Evolutionary conservation across 2,888 invertebrate genomes (phyloP).

Genomic region (Drosophila prolongata): DNA sequence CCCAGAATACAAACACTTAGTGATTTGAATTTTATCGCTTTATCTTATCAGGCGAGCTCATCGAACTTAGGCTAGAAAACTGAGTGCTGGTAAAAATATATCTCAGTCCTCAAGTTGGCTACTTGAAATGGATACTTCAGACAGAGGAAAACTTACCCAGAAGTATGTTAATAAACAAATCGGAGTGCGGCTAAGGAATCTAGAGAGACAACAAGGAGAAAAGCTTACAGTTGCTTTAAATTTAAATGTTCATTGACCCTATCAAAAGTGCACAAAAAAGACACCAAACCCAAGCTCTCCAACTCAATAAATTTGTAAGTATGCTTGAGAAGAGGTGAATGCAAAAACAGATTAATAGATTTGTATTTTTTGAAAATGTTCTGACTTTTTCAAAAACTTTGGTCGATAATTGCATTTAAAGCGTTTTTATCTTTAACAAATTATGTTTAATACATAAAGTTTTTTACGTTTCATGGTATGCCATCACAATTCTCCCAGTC

Average conservation of each 20-base stretch:
- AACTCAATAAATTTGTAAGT: conserved; percentile 1
- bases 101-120: background rate
- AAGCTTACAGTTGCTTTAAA: conserved; percentile 65
- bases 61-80: background rate
- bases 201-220: conserved; percentile 17
- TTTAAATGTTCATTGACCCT: too few species aligned
- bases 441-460: too few species aligned
- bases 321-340: background rate
- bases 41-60: conserved; percentile 1
- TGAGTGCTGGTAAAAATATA: conserved; percentile 1
- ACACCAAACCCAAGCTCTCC: conserved; percentile 26
- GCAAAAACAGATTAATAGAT: too few species aligned
- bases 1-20: background rate
- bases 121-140: conserved; percentile 45
- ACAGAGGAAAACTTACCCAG: conserved; percentile 27
- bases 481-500: too few species aligned
- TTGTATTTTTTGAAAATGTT: too few species aligned
- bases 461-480: too few species aligned
- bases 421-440: too few species aligned
- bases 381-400: too few species aligned
- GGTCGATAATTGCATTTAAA: too few species aligned
- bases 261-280: too few species aligned
- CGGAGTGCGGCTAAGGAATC: background rate
- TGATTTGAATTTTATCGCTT: background rate
- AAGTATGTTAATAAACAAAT: conserved; percentile 41